phyloP scores from a whole-genome alignment of 2,113 vertebrate species.

The Seriola rivoliana region DNA sequence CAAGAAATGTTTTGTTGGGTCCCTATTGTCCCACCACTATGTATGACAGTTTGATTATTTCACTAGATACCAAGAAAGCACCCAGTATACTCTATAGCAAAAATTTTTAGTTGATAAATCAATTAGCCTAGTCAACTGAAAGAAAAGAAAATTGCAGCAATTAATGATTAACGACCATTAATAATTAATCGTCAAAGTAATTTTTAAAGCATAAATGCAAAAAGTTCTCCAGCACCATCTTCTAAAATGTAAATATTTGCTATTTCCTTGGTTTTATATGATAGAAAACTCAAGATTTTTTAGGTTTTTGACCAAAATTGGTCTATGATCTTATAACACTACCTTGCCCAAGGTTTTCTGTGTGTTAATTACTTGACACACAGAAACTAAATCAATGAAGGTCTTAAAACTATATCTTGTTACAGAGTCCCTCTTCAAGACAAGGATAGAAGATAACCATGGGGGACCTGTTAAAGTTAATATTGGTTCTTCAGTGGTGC shows the following conservation, averaged over 20 bases:
- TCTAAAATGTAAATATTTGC: background rate
- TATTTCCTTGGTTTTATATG: background rate
- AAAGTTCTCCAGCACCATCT: background rate
- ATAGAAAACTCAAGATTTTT: background rate
- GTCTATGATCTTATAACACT: no score
- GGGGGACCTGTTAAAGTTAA: background rate
- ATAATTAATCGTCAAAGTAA: background rate
- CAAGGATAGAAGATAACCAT: background rate
- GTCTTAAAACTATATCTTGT: background rate
- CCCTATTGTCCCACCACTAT: background rate
- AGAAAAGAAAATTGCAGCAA: no score
- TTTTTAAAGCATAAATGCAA: background rate
- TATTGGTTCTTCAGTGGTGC: background rate
- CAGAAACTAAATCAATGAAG: background rate
- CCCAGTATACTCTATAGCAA: background rate
- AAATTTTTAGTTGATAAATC: background rate
- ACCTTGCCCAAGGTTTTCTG: no score
- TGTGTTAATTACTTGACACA: no score
- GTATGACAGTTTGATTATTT: background rate
- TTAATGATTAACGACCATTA: no score
- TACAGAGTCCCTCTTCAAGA: background rate
- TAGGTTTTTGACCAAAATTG: no score
- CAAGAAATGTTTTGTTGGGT: background rate
- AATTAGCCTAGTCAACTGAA: no score
- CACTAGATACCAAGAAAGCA: background rate